Evolutionary conservation across 2,797 vertebrate species (phyloP).

Genomic region (Pampus argenteus): DNA sequence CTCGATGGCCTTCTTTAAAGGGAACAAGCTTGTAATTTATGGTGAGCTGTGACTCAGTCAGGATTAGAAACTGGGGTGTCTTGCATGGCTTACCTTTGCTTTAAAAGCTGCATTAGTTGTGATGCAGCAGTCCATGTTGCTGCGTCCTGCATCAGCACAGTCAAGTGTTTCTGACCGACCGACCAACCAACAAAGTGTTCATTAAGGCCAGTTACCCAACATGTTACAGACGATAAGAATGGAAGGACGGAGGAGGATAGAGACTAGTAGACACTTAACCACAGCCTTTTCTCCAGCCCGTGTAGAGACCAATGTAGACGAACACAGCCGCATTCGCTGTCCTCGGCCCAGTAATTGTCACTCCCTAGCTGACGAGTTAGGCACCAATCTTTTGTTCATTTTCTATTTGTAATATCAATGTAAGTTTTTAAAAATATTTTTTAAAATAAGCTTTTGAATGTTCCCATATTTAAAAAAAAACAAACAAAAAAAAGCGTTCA

Average conservation of each 20-base stretch:
- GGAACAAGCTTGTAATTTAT: constrained; percentile 68
- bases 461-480: constrained; percentile 74
- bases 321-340: constrained; percentile 39
- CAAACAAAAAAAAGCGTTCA: constrained; percentile 55
- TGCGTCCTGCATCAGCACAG: constrained; percentile 21
- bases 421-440: constrained; percentile 57
- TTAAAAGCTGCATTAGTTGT: constrained; percentile 51
- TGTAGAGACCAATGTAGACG: constrained; percentile 51
- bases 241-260: constrained; percentile 24
- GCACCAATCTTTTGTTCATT: constrained; percentile 61
- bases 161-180: constrained; percentile 25
- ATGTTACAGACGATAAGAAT: constrained; percentile 13
- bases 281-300: constrained; percentile 23
- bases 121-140: constrained; percentile 37
- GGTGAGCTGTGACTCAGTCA: constrained; percentile 47
- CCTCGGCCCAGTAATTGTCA: constrained; percentile 60
- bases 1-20: constrained; percentile 70
- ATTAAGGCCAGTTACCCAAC: constrained; percentile 33
- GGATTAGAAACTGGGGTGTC: constrained; percentile 47
- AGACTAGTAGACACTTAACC: constrained; percentile 30
- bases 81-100: constrained; percentile 61
- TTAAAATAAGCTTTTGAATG: constrained; percentile 66
- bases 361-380: constrained; percentile 56
- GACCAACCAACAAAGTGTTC: constrained; percentile 31
- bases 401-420: constrained; percentile 65